Conservation (phyloP, 2,888 invertebrate genomes). For the Drosophila paracracens region DNA sequence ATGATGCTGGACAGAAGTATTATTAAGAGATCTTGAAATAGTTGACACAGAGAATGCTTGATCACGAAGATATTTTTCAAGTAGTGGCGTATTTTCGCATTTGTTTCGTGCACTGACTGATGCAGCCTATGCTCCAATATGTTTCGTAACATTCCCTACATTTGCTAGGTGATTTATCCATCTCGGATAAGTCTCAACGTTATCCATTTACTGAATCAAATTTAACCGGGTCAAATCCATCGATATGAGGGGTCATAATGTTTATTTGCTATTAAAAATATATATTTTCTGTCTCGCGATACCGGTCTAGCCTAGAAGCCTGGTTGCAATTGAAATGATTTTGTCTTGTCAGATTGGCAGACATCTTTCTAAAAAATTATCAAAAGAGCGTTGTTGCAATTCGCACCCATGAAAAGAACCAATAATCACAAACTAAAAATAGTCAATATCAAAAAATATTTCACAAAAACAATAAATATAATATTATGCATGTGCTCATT, state of each 20-base stretch:
- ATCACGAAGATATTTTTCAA: neutral
- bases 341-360: neutral
- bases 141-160: neutral
- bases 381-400: neutral
- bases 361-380: neutral
- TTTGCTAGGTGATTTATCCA: neutral
- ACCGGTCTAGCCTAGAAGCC: neutral
- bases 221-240: neutral
- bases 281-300: neutral
- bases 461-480: neutral
- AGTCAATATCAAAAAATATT: neutral
- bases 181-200: neutral
- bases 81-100: neutral
- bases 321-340: neutral
- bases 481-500: neutral
- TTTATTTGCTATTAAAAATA: neutral
- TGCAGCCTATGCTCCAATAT: neutral
- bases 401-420: neutral
- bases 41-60: neutral
- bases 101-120: neutral
- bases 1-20: neutral
- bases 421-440: neutral
- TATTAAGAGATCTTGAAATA: no score
- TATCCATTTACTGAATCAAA: neutral
- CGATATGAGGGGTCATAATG: neutral